Evolutionary conservation across 2,113 vertebrate species (phyloP).

Genomic region (Myrmecobius fasciatus): DNA sequence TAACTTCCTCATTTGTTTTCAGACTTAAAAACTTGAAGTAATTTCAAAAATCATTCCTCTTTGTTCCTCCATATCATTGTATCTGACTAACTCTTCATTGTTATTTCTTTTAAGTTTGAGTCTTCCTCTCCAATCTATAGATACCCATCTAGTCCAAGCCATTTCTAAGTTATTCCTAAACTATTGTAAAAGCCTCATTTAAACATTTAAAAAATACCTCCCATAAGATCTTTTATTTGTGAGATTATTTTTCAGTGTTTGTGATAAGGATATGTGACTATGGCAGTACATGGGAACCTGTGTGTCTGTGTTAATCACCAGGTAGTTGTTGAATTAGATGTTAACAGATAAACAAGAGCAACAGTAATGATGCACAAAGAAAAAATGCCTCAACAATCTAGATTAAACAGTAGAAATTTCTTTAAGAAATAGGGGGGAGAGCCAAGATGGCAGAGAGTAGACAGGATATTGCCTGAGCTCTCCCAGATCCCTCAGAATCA

Average conservation of each 20-base stretch:
- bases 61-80: background rate
- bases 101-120: background rate
- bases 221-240: background rate
- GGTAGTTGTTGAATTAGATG: background rate
- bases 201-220: background rate
- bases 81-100: background rate
- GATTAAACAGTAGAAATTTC: background rate
- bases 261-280: background rate
- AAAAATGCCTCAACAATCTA: background rate
- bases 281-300: background rate
- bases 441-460: no score
- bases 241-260: background rate
- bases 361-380: background rate
- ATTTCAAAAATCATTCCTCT: background rate
- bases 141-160: background rate
- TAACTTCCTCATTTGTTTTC: background rate
- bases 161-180: background rate
- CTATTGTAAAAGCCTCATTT: background rate
- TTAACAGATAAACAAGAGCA: background rate
- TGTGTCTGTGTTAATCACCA: background rate
- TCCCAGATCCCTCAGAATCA: no score
- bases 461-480: no score
- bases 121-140: background rate
- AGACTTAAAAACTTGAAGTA: background rate
- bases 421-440: no score